A percentile compares a stretch with the other conserved stretches of the same genome.
phyloP scores from a whole-genome alignment of 2,113 vertebrate genomes.

The Dasyornis broadbenti region DNA sequence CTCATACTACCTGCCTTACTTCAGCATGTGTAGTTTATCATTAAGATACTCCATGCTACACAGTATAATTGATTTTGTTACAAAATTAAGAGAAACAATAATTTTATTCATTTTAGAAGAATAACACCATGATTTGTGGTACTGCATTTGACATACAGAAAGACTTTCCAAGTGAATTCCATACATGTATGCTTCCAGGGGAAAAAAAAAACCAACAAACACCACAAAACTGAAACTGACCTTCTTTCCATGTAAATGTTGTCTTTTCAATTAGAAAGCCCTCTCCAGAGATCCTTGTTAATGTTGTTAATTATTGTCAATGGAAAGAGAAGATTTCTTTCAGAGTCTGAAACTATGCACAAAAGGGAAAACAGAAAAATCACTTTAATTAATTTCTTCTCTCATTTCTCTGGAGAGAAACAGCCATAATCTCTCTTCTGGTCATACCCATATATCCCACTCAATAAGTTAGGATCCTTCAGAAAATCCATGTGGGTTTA shows the following conservation, averaged over 20 bases:
- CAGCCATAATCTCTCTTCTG: neutral
- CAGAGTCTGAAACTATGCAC: neutral
- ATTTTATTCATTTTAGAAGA: neutral
- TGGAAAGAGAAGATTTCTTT: neutral
- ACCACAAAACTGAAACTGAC: neutral
- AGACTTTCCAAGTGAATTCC: neutral
- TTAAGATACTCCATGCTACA: neutral
- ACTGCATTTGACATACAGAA: neutral
- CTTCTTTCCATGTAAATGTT: neutral
- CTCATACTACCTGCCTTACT: neutral
- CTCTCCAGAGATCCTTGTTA: neutral
- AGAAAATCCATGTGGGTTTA: neutral
- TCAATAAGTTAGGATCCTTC: neutral
- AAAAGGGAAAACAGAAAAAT: neutral
- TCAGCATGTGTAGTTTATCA: neutral
- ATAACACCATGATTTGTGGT: neutral
- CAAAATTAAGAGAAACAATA: neutral
- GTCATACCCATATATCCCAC: neutral
- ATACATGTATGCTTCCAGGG: accelerated
- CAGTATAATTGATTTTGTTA: neutral
- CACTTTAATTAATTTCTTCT: neutral
- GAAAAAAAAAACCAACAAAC: accelerated
- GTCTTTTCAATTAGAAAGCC: neutral
- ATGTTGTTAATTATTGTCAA: neutral
- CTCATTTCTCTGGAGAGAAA: neutral